These are phyloP conservation scores for Rhegmatorhina hoffmannsi DNA, from an alignment of 2,113 vertebrate species.

Conservation along the genomic window DNA sequence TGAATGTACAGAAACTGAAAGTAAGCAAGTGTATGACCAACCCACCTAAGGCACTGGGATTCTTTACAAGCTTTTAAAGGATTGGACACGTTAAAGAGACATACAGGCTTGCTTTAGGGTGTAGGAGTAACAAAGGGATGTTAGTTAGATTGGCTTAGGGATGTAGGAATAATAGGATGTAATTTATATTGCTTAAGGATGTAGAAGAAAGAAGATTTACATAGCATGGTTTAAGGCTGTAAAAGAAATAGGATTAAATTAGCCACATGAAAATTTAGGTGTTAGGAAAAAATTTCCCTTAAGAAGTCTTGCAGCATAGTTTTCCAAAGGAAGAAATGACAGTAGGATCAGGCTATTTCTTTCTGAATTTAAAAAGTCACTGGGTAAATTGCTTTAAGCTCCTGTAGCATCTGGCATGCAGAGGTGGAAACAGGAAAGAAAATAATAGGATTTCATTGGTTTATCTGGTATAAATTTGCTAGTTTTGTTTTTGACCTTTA, in stretches of 20 bases:
- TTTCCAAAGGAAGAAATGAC: neutral
- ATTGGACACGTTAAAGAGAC: neutral
- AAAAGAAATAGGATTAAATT: slow-evolving; percentile 40
- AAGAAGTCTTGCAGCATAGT: neutral
- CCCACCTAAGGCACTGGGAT: neutral
- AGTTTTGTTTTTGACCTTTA: slow-evolving; percentile 48
- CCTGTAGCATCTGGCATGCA: neutral
- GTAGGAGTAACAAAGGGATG: neutral
- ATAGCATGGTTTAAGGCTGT: neutral
- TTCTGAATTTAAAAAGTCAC: neutral
- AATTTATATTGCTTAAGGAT: slow-evolving; percentile 18
- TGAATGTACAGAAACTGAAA: neutral
- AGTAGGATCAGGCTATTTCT: neutral
- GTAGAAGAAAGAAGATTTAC: slow-evolving; percentile 3
- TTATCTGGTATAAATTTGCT: neutral
- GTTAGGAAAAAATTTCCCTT: neutral
- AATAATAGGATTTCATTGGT: slow-evolving; percentile 2
- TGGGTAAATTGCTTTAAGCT: neutral
- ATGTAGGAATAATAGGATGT: slow-evolving; percentile 13
- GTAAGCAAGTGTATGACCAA: neutral
- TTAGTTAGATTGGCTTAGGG: slow-evolving; percentile 1
- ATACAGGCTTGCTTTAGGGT: neutral
- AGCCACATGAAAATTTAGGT: slow-evolving; percentile 1
- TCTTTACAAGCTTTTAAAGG: neutral
- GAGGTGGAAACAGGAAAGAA: neutral